Percentiles rank a stretch among this genome's conserved stretches.
These are phyloP conservation scores for Riparia riparia DNA, from an alignment of 2,113 vertebrate species.

Conservation along the genomic window DNA sequence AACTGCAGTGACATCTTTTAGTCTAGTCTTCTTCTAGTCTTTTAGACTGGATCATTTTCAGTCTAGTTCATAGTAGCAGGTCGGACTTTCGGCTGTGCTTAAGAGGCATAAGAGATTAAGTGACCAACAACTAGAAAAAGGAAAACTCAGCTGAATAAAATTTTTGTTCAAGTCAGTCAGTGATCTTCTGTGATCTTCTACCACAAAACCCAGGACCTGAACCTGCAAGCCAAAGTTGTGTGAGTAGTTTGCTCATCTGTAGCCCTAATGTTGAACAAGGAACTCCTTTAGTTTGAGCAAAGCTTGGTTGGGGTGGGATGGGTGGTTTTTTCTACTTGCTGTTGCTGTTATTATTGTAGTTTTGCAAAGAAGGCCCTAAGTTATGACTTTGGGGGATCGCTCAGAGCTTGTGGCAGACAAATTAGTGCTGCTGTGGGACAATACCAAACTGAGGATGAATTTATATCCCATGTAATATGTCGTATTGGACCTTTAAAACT, in stretches of 20 bases:
- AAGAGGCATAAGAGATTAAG: not conserved
- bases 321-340: not conserved
- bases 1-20: not conserved
- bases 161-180: not conserved
- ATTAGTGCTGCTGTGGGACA: not conserved
- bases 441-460: not conserved
- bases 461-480: not conserved
- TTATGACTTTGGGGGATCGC: not conserved
- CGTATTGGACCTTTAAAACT: not conserved
- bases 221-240: not conserved
- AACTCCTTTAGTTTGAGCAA: not conserved
- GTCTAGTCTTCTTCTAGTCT: not conserved
- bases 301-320: not conserved
- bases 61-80: not conserved
- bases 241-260: not conserved
- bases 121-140: not conserved
- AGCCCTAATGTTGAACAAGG: not conserved
- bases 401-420: not conserved
- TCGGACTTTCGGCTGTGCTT: not conserved
- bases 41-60: not conserved
- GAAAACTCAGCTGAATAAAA: not conserved
- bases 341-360: not conserved
- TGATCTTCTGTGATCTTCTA: not conserved
- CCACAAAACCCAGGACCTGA: not conserved
- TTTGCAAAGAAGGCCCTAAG: not conserved